Evolutionary conservation across 2,113 vertebrate genomes (phyloP).

Genomic region (Scartelaos histophorus): DNA sequence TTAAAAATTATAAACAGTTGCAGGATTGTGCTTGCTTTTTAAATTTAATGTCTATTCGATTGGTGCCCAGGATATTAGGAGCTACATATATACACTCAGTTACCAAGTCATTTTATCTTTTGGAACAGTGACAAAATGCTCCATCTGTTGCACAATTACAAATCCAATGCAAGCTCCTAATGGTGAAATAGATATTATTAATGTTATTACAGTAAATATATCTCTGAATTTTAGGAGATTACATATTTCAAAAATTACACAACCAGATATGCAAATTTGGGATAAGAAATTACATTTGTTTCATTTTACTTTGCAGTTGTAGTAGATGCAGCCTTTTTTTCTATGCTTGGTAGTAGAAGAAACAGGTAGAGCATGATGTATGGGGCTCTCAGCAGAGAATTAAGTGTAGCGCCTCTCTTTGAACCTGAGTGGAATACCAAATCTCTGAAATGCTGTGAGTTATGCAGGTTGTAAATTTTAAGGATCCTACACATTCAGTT

Average conservation of each 20-base stretch:
- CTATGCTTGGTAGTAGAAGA: neutral
- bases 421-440: constrained; percentile 17
- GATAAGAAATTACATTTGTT: neutral
- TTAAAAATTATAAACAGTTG: no score
- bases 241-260: neutral
- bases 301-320: neutral
- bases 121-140: neutral
- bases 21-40: no score
- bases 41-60: neutral
- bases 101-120: neutral
- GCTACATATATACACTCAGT: neutral
- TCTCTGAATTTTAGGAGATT: neutral
- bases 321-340: neutral
- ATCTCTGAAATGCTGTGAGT: constrained; percentile 4
- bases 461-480: constrained; percentile 26
- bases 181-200: neutral
- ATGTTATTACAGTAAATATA: neutral
- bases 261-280: neutral
- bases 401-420: constrained; percentile 10
- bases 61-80: neutral
- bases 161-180: neutral
- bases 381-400: constrained; percentile 11
- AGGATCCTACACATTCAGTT: constrained; percentile 6
- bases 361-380: constrained; percentile 1
- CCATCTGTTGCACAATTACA: neutral